Evolutionary conservation across 2,113 vertebrate species (phyloP), one percentile per base, ranked within the genome.

Genomic region (Podarcis cretensis): DNA sequence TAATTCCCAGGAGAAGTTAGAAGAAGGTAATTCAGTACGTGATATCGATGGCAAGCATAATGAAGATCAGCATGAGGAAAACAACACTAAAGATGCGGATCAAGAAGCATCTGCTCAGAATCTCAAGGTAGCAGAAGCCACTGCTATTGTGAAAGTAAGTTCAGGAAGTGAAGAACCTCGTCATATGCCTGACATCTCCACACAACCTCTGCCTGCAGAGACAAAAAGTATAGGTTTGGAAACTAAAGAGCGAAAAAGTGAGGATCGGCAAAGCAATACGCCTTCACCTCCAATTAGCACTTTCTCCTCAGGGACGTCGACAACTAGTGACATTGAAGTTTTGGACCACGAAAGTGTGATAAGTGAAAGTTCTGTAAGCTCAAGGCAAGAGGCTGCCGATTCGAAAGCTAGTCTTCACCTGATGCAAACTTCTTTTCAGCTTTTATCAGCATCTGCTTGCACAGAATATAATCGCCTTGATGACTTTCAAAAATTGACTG

Each of bases 351-450:
- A 99, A 88, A 99, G 99, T 43, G 99, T 99, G 73, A 96, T 99
- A 92, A 99, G 99, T 65, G 99, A 99, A 96, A 99, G 98, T 94
- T 99, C 99, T 0, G 99, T 97, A 27, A 98, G 99, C 85, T 99
- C 99, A 1, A 97, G 99, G 80, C 99, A 99, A 92, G 99, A 99
- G 94, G 97, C 97, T 0, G 93, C 97, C 1, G 99, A 99, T 89
- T 96, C 97, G 21, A 99, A 99, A 95, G 96, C 98, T 16, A 97
- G 97, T 75, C 98, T 99, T 87, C 98, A 99, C 91, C 92, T 99
- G 57, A 99, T 99, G 99, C 99, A 99, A 92, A 98, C 98, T 0
- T 99, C 99, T 1, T 99, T 99, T 93, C 99, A 99, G 97, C 98
- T 99, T 83, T 96, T 99, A 12, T 98, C 98, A 16, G 96, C 98